Evolutionary conservation across 2,113 vertebrate genomes (phyloP).

Genomic region (Oncorhynchus gorbuscha): DNA sequence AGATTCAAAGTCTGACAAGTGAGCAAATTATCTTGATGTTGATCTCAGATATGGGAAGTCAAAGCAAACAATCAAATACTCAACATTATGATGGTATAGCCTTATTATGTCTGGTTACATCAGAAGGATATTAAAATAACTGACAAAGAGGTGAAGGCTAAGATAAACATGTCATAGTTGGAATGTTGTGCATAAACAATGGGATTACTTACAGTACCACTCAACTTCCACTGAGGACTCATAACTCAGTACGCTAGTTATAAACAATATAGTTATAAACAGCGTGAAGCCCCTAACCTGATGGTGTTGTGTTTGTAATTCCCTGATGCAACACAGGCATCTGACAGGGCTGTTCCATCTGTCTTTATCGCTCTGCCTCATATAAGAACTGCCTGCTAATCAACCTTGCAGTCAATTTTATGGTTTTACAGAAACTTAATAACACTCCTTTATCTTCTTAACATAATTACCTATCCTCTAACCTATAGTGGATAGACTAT

Average conservation of each 20-base stretch:
- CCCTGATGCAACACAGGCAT: neutral
- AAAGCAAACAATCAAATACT: too few species aligned
- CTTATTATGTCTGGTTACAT: too few species aligned
- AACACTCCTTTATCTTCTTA: neutral
- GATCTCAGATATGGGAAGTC: too few species aligned
- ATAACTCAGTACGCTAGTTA: neutral
- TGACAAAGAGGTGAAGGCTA: too few species aligned
- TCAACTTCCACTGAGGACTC: neutral
- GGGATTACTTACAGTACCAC: neutral
- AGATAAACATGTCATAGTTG: too few species aligned
- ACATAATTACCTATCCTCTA: neutral
- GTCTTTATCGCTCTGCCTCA: neutral
- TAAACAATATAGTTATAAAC: neutral
- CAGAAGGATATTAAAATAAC: too few species aligned
- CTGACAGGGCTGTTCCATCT: neutral
- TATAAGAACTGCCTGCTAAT: neutral
- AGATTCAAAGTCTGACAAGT: too few species aligned
- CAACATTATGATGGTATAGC: too few species aligned
- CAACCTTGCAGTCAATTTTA: neutral
- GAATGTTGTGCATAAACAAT: neutral
- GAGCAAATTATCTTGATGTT: too few species aligned
- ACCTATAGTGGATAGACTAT: neutral
- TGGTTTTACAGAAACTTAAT: neutral
- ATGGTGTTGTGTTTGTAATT: neutral
- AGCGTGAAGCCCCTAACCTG: neutral